These are phyloP conservation scores for Acleris cristana DNA, from an alignment of 2,888 invertebrate genomes.

Conservation along the genomic window DNA sequence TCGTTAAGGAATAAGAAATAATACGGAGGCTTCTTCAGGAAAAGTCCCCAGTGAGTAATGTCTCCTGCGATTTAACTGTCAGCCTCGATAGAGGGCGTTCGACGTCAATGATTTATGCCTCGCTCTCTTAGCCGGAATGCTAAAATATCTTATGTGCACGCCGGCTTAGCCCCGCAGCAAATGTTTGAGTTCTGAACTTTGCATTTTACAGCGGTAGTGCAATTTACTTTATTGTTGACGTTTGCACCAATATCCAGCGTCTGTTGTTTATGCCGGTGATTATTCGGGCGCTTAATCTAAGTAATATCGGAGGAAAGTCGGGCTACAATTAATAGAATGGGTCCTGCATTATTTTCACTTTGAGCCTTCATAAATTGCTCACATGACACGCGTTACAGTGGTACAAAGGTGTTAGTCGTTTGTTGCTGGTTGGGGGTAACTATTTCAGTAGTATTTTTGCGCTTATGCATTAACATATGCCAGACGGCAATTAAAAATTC, in stretches of 20 bases:
- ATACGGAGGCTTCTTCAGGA: conserved; percentile 39
- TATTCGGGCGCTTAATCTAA: not conserved
- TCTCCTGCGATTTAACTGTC: conserved; percentile 59
- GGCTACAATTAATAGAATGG: no score
- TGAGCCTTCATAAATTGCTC: no score
- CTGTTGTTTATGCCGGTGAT: conserved; percentile 18
- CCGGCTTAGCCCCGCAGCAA: conserved; percentile 42
- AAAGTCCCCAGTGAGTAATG: conserved; percentile 65
- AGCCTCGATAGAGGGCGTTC: conserved; percentile 49
- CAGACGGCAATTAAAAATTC: no score
- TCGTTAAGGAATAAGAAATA: conserved; percentile 21
- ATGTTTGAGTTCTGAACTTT: conserved; percentile 51
- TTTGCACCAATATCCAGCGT: conserved; percentile 20
- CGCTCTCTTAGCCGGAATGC: conserved; percentile 37
- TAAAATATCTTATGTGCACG: conserved; percentile 39
- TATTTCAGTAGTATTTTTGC: no score
- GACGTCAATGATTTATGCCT: conserved; percentile 47
- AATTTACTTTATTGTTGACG: conserved; percentile 35
- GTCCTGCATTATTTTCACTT: no score
- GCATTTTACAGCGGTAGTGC: conserved; percentile 38
- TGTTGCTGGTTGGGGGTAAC: no score
- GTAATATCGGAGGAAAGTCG: no score
- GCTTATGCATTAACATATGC: no score
- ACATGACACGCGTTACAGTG: no score
- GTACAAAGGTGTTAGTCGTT: no score